phyloP scores from a whole-genome alignment of 2,113 vertebrate species.

The Hypomesus transpacificus region DNA sequence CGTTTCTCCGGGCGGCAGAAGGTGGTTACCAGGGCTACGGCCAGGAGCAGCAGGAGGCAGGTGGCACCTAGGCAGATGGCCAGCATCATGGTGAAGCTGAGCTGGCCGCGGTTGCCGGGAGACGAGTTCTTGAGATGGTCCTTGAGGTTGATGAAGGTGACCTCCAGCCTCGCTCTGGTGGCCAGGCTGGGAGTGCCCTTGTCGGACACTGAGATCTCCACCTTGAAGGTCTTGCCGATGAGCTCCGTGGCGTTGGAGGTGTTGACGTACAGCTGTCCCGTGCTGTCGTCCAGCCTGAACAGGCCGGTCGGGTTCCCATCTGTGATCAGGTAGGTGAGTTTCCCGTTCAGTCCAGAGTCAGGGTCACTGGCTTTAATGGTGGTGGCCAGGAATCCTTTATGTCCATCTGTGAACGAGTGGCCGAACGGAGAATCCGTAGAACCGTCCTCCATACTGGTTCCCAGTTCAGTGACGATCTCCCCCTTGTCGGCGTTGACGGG shows the following conservation, averaged over 20 bases:
- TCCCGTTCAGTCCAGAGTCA: slow-evolving; percentile 80
- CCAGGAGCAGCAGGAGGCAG: slow-evolving; percentile 73
- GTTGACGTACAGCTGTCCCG: slow-evolving; percentile 83
- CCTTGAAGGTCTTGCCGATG: slow-evolving; percentile 71
- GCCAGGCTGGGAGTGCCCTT: slow-evolving; percentile 71
- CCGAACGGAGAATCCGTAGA: slow-evolving; percentile 12
- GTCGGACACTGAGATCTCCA: slow-evolving; percentile 78
- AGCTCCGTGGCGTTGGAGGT: slow-evolving; percentile 82
- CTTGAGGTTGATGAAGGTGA: slow-evolving; percentile 78
- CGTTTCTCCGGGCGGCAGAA: slow-evolving; percentile 81
- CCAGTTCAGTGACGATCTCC: slow-evolving; percentile 67
- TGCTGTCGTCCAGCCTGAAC: slow-evolving; percentile 74
- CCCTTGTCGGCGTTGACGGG: slow-evolving; percentile 79
- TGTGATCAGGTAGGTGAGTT: slow-evolving; percentile 73
- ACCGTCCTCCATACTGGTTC: slow-evolving; percentile 36
- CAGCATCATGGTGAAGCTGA: slow-evolving; percentile 74
- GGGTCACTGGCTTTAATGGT: slow-evolving; percentile 77
- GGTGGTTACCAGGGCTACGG: slow-evolving; percentile 75
- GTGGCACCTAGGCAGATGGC: slow-evolving; percentile 77
- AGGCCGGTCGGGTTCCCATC: slow-evolving; percentile 60
- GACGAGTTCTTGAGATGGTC: slow-evolving; percentile 80
- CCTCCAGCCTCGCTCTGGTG: slow-evolving; percentile 65
- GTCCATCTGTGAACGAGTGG: slow-evolving; percentile 32
- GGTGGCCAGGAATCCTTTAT: slow-evolving; percentile 62
- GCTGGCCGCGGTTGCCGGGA: slow-evolving; percentile 54